Conservation (phyloP, 2,113 vertebrate species). For the Geococcyx californianus region DNA sequence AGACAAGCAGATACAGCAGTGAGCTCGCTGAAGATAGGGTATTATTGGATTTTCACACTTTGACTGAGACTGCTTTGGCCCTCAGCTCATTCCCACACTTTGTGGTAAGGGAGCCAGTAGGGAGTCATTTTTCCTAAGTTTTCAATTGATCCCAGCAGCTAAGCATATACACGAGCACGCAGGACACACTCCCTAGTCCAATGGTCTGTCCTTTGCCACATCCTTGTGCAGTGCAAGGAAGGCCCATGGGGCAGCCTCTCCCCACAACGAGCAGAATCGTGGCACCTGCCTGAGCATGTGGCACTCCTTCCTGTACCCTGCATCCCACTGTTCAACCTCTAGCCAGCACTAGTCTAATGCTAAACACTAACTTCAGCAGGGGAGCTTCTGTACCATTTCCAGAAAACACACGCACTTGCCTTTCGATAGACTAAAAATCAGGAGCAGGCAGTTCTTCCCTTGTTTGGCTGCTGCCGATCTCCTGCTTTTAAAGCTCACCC, state of each 20-base stretch:
- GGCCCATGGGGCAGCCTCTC: background rate
- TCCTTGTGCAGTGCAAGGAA: background rate
- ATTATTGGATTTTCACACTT: background rate
- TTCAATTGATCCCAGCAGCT: background rate
- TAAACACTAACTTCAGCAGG: background rate
- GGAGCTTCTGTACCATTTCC: background rate
- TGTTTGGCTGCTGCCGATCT: background rate
- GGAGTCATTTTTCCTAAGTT: background rate
- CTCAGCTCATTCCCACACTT: background rate
- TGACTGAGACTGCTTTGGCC: background rate
- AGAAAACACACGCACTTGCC: background rate
- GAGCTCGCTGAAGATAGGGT: rapidly evolving
- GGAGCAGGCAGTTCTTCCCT: background rate
- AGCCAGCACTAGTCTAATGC: background rate
- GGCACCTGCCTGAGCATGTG: rapidly evolving
- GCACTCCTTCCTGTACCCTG: background rate
- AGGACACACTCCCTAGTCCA: background rate
- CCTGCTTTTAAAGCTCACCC: background rate
- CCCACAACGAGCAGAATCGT: background rate
- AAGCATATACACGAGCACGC: too few relatives aligned
- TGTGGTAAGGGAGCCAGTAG: background rate
- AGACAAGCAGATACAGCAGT: background rate
- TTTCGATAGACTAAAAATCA: background rate
- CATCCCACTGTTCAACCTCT: background rate
- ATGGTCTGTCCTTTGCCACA: background rate